Evolutionary conservation across 2,113 vertebrate genomes (phyloP).

Genomic region (Catagonus wagneri): DNA sequence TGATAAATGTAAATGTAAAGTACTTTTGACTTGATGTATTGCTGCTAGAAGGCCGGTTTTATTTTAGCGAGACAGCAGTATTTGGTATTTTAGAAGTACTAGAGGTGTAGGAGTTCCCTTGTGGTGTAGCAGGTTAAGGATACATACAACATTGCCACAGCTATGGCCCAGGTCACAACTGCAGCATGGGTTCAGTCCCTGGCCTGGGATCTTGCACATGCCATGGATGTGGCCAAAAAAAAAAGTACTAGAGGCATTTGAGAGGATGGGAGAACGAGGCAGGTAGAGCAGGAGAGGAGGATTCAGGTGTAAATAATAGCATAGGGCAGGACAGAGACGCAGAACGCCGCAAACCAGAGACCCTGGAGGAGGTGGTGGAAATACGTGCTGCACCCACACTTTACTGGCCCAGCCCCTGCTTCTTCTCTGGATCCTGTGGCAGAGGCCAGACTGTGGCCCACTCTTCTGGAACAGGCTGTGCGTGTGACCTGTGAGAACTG

Average conservation of each 20-base stretch:
- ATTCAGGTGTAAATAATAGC: background rate
- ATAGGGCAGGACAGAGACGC: background rate
- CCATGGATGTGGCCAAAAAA: too few relatives aligned
- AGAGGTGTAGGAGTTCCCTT: background rate
- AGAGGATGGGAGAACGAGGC: background rate
- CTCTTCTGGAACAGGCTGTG: accelerated
- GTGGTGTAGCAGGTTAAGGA: too few relatives aligned
- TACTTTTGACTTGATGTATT: background rate
- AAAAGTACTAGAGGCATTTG: background rate
- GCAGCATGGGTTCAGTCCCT: too few relatives aligned
- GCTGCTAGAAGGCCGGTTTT: background rate
- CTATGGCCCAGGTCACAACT: too few relatives aligned
- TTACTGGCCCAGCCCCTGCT: background rate
- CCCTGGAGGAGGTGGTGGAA: background rate
- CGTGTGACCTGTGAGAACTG: accelerated
- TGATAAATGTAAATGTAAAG: background rate
- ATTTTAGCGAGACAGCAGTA: background rate
- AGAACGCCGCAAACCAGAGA: background rate
- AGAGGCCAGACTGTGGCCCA: accelerated
- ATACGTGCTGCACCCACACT: accelerated
- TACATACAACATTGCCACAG: too few relatives aligned
- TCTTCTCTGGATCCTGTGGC: background rate
- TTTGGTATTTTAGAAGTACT: background rate
- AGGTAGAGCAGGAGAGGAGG: background rate
- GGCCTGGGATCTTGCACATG: too few relatives aligned